Evolutionary conservation across 2,797 vertebrate genomes (phyloP).

Genomic region (Argyrosomus regius): DNA sequence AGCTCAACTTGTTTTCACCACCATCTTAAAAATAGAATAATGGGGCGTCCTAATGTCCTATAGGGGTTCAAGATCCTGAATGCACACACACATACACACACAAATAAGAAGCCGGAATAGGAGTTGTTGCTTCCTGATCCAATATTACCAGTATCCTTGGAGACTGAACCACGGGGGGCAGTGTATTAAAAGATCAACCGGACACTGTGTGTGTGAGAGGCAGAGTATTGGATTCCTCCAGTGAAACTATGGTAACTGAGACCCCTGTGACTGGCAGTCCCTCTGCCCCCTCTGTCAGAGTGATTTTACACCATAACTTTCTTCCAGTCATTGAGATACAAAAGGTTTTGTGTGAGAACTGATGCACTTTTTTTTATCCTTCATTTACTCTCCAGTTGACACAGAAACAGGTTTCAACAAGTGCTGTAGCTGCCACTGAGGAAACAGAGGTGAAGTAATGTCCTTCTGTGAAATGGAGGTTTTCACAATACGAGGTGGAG

Average conservation of each 20-base stretch:
- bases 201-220: constrained; percentile 31
- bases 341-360: constrained; percentile 38
- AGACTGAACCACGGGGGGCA: constrained; percentile 62
- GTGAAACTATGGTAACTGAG: constrained; percentile 69
- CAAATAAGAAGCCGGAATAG: constrained; percentile 60
- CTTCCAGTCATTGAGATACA: constrained; percentile 15
- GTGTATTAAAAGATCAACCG: constrained; percentile 62
- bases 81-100: background rate
- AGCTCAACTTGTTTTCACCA: background rate
- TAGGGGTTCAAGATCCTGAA: background rate
- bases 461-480: constrained; percentile 3
- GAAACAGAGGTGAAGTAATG: background rate
- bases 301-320: constrained; percentile 50
- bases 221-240: constrained; percentile 63
- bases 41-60: background rate
- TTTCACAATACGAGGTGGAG: background rate
- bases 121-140: constrained; percentile 59
- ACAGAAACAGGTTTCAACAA: constrained; percentile 8
- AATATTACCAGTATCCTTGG: constrained; percentile 75
- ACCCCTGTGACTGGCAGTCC: constrained; percentile 9
- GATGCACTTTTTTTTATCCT: background rate
- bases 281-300: constrained; percentile 32
- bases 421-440: background rate
- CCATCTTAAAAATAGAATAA: background rate
- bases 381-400: background rate